Conservation (phyloP, 2,113 vertebrate species). For the chimpanzee (Pan troglodytes) region NHGRI_mPanTro3-v2.1_pri NC_072415.2:76760001-76760500, state of each 20-base stretch:
- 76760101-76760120: conserved; percentile 54
- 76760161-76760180: conserved; percentile 76
- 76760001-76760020: not conserved
- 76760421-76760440: not conserved
- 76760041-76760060: not conserved
- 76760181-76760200: conserved; percentile 71
- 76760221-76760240: conserved; percentile 39
- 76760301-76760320: not conserved
- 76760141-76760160: conserved; percentile 49
- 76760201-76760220: conserved; percentile 60
- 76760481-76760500: not conserved
- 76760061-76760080: conserved; percentile 49
- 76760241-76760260: conserved; percentile 54
- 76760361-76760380: not conserved
- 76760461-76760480: not conserved
- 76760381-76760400: not conserved
- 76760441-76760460: not conserved
- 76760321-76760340: not conserved
- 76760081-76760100: conserved; percentile 31
- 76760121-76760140: conserved; percentile 60
- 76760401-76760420: not conserved
- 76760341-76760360: not conserved
- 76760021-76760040: not conserved
- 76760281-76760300: conserved; percentile 33
- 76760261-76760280: conserved; percentile 55